phyloP scores from a whole-genome alignment of 2,888 invertebrate species.

The Meiosimyza decipiens region DNA sequence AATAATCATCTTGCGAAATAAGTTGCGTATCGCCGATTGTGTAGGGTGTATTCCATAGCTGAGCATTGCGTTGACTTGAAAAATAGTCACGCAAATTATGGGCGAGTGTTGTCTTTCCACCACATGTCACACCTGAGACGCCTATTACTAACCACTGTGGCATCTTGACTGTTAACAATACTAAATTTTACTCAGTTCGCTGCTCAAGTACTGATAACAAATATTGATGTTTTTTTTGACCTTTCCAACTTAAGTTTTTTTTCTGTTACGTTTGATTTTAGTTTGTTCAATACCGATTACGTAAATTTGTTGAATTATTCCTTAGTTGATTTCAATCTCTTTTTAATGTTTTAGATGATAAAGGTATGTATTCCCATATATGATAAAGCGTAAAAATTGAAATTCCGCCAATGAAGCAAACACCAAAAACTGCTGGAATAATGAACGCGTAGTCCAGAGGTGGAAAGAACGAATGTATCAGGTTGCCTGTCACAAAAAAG shows the following conservation, averaged over 20 bases:
- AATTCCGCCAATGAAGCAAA: conserved; percentile 75
- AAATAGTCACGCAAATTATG: conserved; percentile 68
- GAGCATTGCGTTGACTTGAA: conserved; percentile 53
- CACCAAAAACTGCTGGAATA: conserved; percentile 72
- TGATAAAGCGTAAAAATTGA: conserved; percentile 74
- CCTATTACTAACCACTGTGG: conserved; percentile 74
- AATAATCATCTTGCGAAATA: conserved; percentile 83
- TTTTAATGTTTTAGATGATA: conserved; percentile 44
- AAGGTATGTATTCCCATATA: conserved; percentile 56
- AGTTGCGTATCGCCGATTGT: conserved; percentile 67
- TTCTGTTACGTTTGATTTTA: background rate
- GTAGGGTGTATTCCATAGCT: conserved; percentile 60
- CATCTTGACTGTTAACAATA: conserved; percentile 52
- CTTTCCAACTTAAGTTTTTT: conserved; percentile 5
- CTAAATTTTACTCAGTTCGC: background rate
- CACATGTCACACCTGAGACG: conserved; percentile 84
- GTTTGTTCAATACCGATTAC: background rate
- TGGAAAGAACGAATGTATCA: conserved; percentile 69
- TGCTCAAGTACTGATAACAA: too few relatives aligned
- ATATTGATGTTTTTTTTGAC: background rate
- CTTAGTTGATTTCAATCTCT: conserved; percentile 4
- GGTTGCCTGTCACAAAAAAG: conserved; percentile 67
- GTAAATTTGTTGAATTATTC: background rate
- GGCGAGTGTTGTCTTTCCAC: conserved; percentile 84
- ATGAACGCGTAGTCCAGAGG: conserved; percentile 72